Base-by-base conservation (phyloP, 2,888 invertebrate genomes). In the Adela reaumurella region DNA sequence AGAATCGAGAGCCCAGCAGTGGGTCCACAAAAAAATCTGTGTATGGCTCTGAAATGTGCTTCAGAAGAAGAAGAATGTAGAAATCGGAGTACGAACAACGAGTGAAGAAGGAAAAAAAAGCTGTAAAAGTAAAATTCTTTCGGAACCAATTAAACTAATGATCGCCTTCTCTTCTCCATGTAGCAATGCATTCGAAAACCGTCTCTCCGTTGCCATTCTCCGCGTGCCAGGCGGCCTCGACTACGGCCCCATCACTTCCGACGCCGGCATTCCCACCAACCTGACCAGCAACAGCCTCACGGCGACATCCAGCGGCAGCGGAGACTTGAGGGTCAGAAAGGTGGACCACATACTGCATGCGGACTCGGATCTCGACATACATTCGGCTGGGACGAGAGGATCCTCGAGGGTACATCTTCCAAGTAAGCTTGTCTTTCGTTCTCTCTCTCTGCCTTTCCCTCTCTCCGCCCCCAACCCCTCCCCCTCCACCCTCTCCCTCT, bases 171-270 rank as follows among this genome's bases (percentile, higher is more conserved):
- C 24, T 24, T 24, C 24, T 49, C 24, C 24, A 35, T 65, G 43
- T 61, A 90, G 96, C 66, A 89, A 94, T 57, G 94, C 97, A 0
- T 96, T 98, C 68, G 96, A 97, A 61, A 87, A 91, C 61, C 90
- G 94, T 46, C 82, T 95, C 60, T 91, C 96, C 0, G 92, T 98
- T 3, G 91, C 92, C 0, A 92, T 99, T 55, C 72, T 98, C 6
- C 86, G 97, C 19, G 81, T 96, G 20, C 80, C 87, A 1, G 90
- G 90, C 57, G 97, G 97, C 1, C 76, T 97, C 49, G 94, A 97
- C 74, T 92, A 87, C 67, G 83, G 87, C 5, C 71, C 72, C 43
- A 62, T 76, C 51, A 35, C 35, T 3, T 35, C 35, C 35, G 64
- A 64, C 16, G 68, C 69, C 43, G 68, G 67, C 28, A 81, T 76